These are phyloP conservation scores for Hormaphis cornu DNA, from an alignment of 1,140 invertebrate species.

Conservation along the genomic window DNA sequence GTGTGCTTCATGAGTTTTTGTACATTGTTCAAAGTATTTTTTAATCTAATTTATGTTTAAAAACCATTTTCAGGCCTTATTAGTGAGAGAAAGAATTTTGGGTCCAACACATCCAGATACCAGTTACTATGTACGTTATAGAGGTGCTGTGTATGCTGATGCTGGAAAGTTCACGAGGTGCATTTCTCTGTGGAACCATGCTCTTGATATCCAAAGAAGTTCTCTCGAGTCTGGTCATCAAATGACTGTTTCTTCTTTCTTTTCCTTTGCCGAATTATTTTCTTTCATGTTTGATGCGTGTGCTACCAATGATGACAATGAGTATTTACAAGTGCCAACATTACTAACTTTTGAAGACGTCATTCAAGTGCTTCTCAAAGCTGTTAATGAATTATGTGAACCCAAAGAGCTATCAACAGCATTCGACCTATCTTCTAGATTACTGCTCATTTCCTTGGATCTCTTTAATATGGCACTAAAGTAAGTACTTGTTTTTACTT, in stretches of 20 bases:
- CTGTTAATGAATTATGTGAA: constrained; percentile 39
- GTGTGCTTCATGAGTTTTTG: constrained; percentile 56
- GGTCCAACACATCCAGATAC: constrained; percentile 90
- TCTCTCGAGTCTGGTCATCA: constrained; percentile 87
- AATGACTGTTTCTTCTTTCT: constrained; percentile 85
- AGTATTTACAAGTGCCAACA: constrained; percentile 35
- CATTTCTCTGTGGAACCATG: constrained; percentile 90
- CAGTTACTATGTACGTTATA: constrained; percentile 78
- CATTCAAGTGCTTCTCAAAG: constrained; percentile 41
- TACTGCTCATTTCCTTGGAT: constrained; percentile 31
- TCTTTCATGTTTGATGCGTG: constrained; percentile 82
- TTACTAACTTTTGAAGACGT: constrained; percentile 45
- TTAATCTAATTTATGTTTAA: background rate
- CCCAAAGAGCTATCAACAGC: constrained; percentile 19
- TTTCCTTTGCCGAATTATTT: constrained; percentile 91
- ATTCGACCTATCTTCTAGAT: background rate
- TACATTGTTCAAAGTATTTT: background rate
- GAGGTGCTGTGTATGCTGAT: constrained; percentile 90
- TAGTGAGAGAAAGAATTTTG: constrained; percentile 86
- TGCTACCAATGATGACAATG: constrained; percentile 34
- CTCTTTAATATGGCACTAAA: constrained; percentile 23
- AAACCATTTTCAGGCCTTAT: constrained; percentile 56
- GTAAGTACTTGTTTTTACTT: background rate
- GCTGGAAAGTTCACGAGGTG: constrained; percentile 85
- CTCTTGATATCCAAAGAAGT: constrained; percentile 90